Base-by-base conservation (phyloP, 2,797 vertebrate genomes). In the Perodicticus potto region DNA sequence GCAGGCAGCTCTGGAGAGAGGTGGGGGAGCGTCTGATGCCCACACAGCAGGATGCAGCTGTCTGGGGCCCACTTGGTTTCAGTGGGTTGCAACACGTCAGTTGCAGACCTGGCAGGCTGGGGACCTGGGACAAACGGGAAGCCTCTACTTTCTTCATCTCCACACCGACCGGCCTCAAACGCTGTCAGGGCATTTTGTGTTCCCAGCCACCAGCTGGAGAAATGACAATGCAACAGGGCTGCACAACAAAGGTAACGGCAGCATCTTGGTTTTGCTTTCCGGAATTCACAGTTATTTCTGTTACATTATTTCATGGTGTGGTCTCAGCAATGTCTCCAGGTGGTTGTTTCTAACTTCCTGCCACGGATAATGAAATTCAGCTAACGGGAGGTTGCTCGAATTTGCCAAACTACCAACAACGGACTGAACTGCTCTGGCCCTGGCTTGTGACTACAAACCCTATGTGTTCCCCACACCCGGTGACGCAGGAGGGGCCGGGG, bases 41-140 rank as follows among this genome's bases (percentile, higher is more conserved):
- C 17, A 3, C 29, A 2, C 0, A 1, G 20, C 34, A 17, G 19
- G 34, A 34, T 0, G 34, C 5, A 1, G 3, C 23, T 10, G 14
- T 7, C n/a, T 25, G 16, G 45, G 23, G 27, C 25, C 12, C 7
- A 3, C 11, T 8, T 17, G 9, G 29, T 29, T n/a, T 57, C 40
- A 8, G 6, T 25, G 1, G 29, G 8, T 2, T 0, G 4, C 17
- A 37, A 3, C 1, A 1, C 7, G 77, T 7, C 7, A 0, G 3
- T n/a, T n/a, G n/a, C 5, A 1, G 57, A 0, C 3, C n/a, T 2
- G 55, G 4, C 27, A 25, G 59, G 19, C 40, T 32, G 20, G 61
- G 5, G 8, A 23, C 55, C 32, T 0, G 19, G 55, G 16, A 37
- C 5, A 1, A n/a, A 34, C 0, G 19, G 37, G 1, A 65, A 29